phyloP scores from a whole-genome alignment of 1,140 invertebrate genomes.

The Ceratina japonica region DNA sequence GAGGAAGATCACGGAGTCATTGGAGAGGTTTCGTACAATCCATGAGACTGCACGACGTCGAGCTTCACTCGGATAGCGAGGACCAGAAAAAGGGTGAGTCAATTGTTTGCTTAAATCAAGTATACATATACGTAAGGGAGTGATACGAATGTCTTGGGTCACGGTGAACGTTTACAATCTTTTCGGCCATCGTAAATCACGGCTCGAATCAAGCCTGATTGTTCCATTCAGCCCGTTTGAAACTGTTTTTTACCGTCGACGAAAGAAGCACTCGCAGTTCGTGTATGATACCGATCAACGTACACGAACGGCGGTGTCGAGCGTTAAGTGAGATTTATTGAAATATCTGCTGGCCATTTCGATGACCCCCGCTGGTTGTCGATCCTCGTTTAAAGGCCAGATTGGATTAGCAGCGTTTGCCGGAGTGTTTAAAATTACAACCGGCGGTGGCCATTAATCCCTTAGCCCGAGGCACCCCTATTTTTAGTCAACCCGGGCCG shows the following conservation, averaged over 20 bases:
- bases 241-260: not conserved
- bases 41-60: constrained; percentile 70
- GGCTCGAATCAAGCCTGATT: not conserved
- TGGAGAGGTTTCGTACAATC: constrained; percentile 68
- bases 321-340: constrained; percentile 39
- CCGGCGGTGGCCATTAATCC: constrained; percentile 51
- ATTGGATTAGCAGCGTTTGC: constrained; percentile 58
- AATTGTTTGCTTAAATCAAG: not conserved
- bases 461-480: constrained; percentile 53
- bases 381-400: constrained; percentile 29
- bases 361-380: constrained; percentile 22
- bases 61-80: constrained; percentile 73
- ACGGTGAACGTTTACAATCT: no score
- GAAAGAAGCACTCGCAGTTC: not conserved
- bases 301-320: not conserved
- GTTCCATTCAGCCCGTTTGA: not conserved
- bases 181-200: not conserved
- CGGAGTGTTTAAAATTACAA: constrained; percentile 60
- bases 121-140: no score
- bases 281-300: not conserved
- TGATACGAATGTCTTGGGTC: no score
- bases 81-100: constrained; percentile 72
- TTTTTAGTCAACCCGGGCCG: constrained; percentile 45
- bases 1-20: constrained; percentile 65
- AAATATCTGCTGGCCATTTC: constrained; percentile 34